Base-by-base conservation (phyloP, 2,888 invertebrate species). In the Morpho achilles region DNA sequence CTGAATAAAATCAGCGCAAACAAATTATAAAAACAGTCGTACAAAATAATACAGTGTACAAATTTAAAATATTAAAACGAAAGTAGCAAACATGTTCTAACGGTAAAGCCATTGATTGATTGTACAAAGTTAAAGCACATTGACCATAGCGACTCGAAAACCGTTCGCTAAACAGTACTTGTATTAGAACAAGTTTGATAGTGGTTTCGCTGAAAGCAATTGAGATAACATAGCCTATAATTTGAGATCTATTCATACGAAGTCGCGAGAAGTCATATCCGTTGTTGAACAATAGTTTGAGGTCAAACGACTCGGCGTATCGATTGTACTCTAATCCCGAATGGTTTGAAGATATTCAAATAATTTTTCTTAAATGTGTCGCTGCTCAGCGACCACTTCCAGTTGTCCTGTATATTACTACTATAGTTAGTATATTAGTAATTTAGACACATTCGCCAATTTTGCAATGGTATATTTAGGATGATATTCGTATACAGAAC, bases 271-370 rank as follows among this genome's bases (percentile, higher is more conserved):
- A 67, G 69, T 72, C 71, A 71, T 75, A 71, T 76, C 76, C 74
- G 75, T 75, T 77, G 74, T 75, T 73, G 68, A 61, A 80, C 77
- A 84, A 82, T 80, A 72, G 72, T 73, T 69, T 70, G 82, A 84
- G 85, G 84, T 82, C 84, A 79, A 66, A 64, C 71, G 67, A 72
- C 75, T 74, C 74, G 67, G 65, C 65, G 67, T 70, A 72, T 73
- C 73, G 73, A 84, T 84, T 84, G 82, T 87, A 69, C 71, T 72
- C 77, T 79, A 67, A 69, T 77, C 71, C 66, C 72, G 66, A 78
- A 76, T 73, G 70, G 70, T 70, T 76, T 74, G 71, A 75, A 76
- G 73, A 77, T 72, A 77, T 82, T 79, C 76, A 78, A 70, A 65
- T 68, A 67, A 67, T 67, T 53, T 42, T 56, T 39, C 46, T 10